phyloP scores from a whole-genome alignment of 2,888 invertebrate species.

The Empis livida region DNA sequence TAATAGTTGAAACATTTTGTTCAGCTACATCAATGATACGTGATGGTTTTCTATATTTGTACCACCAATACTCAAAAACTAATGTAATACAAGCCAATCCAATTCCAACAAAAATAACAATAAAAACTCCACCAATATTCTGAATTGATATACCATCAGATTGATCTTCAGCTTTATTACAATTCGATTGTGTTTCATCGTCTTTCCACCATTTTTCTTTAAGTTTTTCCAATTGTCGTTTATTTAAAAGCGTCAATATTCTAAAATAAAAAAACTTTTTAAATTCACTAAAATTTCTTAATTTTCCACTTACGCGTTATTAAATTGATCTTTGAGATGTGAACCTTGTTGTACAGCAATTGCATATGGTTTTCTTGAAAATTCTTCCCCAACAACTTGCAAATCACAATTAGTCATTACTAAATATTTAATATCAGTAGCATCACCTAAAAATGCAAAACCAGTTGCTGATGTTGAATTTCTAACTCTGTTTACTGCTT shows the following conservation, averaged over 20 bases:
- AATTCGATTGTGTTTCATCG: conserved; percentile 61
- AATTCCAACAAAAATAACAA: conserved; percentile 93
- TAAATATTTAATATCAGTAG: conserved; percentile 67
- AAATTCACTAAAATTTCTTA: neutral
- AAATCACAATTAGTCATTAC: conserved; percentile 48
- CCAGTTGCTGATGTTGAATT: conserved; percentile 61
- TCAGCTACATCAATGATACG: conserved; percentile 49
- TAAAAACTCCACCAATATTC: conserved; percentile 96
- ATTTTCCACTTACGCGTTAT: conserved; percentile 70
- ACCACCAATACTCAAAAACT: conserved; percentile 91
- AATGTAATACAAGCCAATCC: conserved; percentile 82
- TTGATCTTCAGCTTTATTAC: conserved; percentile 82
- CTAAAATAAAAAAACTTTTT: conserved; percentile 36
- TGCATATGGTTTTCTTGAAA: conserved; percentile 93
- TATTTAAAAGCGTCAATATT: conserved; percentile 85
- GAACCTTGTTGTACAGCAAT: conserved; percentile 95
- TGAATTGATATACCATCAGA: conserved; percentile 95
- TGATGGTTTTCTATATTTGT: conserved; percentile 57
- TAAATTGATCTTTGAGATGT: conserved; percentile 84
- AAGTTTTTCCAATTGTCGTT: conserved; percentile 78
- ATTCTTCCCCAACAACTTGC: conserved; percentile 89
- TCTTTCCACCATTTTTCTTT: conserved; percentile 97
- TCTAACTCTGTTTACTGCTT: conserved; percentile 63
- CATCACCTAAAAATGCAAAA: conserved; percentile 89
- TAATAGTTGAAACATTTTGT: conserved; percentile 22